Evolutionary conservation across 2,888 invertebrate genomes (phyloP).

Genomic region (Cordilura impudica): DNA sequence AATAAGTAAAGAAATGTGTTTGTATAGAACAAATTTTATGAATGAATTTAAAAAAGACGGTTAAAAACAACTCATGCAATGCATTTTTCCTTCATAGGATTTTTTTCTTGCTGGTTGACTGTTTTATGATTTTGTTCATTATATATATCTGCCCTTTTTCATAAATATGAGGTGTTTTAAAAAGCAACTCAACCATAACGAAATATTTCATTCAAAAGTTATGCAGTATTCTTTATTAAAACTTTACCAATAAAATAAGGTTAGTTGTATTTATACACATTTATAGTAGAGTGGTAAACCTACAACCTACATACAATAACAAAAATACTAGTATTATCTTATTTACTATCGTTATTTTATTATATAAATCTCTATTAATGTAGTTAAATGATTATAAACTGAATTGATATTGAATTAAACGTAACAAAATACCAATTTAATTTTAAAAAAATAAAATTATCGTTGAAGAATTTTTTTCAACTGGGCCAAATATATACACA

Average conservation of each 20-base stretch:
- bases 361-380: no score
- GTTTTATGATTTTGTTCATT: conserved; percentile 49
- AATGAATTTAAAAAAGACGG: conserved; percentile 61
- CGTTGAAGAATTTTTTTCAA: no score
- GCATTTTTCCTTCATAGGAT: conserved; percentile 5
- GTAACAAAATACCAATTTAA: no score
- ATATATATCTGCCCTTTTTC: conserved; percentile 61
- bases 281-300: no score
- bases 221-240: conserved; percentile 25
- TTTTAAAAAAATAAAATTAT: no score
- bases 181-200: conserved; percentile 60
- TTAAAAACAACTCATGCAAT: conserved; percentile 58
- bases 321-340: no score
- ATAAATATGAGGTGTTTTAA: conserved; percentile 19
- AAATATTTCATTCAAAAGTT: conserved; percentile 61
- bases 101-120: conserved; percentile 49
- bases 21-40: conserved; percentile 47
- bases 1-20: conserved; percentile 8
- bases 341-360: no score
- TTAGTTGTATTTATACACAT: no score
- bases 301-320: no score
- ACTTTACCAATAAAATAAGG: conserved; percentile 40
- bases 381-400: no score
- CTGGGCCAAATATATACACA: no score
- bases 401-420: no score